These are phyloP conservation scores for Gambelia wislizenii DNA, from an alignment of 2,797 vertebrate species.

Conservation along the genomic window DNA sequence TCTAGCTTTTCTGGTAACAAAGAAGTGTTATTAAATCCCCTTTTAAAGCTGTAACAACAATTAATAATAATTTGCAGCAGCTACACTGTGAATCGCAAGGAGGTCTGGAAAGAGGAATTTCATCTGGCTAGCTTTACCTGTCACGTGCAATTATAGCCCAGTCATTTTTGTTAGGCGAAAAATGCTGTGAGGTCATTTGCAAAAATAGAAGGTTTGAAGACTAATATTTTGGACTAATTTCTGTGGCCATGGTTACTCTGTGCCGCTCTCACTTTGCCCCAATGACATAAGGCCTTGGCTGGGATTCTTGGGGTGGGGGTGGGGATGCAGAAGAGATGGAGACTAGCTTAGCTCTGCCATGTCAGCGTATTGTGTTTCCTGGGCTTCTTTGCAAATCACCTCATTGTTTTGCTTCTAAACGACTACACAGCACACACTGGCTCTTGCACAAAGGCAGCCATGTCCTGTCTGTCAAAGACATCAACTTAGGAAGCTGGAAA, in stretches of 20 bases:
- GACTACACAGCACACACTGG: not conserved
- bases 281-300: conserved; percentile 10
- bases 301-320: not conserved
- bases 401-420: conserved; percentile 8
- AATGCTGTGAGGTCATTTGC: conserved; percentile 27
- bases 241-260: conserved; percentile 37
- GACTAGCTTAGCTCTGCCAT: not conserved
- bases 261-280: conserved; percentile 2
- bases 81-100: not conserved
- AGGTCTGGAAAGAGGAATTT: conserved; percentile 9
- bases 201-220: conserved; percentile 23
- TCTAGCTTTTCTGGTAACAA: not conserved
- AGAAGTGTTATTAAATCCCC: conserved; percentile 6
- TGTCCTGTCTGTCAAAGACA: conserved; percentile 17
- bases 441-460: conserved; percentile 10
- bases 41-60: conserved; percentile 4
- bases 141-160: conserved; percentile 8
- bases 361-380: not conserved
- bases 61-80: conserved; percentile 21
- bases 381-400: not conserved
- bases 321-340: not conserved
- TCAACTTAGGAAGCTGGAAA: not conserved
- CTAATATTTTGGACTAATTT: conserved; percentile 30
- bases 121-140: conserved; percentile 15
- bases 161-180: conserved; percentile 2